phyloP scores from a whole-genome alignment of 2,888 invertebrate genomes.

The Apamea crenata region DNA sequence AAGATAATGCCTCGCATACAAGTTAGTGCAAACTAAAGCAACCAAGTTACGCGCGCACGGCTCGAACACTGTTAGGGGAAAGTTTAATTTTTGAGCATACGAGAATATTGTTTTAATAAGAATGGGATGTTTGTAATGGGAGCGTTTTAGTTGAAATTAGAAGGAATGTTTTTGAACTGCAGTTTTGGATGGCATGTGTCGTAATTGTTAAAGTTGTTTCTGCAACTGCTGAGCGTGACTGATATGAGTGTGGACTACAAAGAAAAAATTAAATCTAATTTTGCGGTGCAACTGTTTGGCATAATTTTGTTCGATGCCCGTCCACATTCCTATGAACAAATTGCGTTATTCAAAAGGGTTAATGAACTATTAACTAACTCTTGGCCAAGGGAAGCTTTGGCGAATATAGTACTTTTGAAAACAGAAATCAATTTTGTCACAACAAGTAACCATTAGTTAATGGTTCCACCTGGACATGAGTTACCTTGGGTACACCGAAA shows the following conservation, averaged over 20 bases:
- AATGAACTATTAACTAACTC: neutral
- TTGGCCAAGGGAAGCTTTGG: neutral
- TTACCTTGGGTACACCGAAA: too few species aligned
- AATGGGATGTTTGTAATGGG: conserved; percentile 31
- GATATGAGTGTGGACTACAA: too few species aligned
- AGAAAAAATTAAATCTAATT: neutral
- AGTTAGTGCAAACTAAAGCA: conserved; percentile 76
- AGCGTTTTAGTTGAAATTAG: conserved; percentile 10
- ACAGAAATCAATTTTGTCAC: neutral
- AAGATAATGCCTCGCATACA: conserved; percentile 75
- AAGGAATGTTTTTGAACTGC: conserved; percentile 10
- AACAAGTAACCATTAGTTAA: neutral
- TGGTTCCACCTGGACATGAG: too few species aligned
- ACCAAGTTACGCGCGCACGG: conserved; percentile 68
- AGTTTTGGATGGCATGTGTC: neutral
- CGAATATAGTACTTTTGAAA: neutral
- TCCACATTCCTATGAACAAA: neutral
- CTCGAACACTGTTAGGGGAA: conserved; percentile 68
- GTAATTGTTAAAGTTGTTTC: neutral
- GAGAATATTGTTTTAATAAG: conserved; percentile 51
- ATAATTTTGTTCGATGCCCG: neutral
- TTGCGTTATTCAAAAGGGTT: neutral
- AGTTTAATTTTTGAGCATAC: conserved; percentile 70
- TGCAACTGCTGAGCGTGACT: neutral
- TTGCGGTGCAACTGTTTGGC: neutral